These are phyloP conservation scores for Myotis myotis DNA, from an alignment of 2,797 vertebrate genomes.

Conservation along the genomic window DNA sequence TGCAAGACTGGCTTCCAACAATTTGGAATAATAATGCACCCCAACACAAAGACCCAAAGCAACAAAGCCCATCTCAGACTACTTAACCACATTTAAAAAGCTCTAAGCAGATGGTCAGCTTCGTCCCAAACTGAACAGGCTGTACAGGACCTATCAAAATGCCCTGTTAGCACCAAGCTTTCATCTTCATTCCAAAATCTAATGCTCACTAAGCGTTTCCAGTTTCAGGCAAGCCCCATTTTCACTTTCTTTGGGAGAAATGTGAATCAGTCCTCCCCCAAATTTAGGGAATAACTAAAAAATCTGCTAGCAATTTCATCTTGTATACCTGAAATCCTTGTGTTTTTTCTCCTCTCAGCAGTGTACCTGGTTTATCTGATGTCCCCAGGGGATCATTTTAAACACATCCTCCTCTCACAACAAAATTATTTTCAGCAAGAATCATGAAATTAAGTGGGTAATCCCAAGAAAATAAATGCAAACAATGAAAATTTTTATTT, in stretches of 20 bases:
- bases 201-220: conserved; percentile 9
- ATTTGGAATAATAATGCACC: conserved; percentile 77
- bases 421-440: background rate
- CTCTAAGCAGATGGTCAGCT: conserved; percentile 78
- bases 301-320: background rate
- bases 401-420: background rate
- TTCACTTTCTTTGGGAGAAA: conserved; percentile 44
- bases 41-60: conserved; percentile 69
- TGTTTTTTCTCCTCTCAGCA: background rate
- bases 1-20: conserved; percentile 76
- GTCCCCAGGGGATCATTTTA: background rate
- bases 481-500: background rate
- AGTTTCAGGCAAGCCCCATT: conserved; percentile 20
- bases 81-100: conserved; percentile 72
- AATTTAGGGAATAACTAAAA: background rate
- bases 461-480: conserved; percentile 16
- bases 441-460: background rate
- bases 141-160: conserved; percentile 57
- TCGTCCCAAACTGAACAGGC: conserved; percentile 69
- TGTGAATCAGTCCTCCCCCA: background rate
- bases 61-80: conserved; percentile 76
- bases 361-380: background rate
- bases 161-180: conserved; percentile 7
- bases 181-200: conserved; percentile 63
- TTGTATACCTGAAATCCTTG: background rate